These are phyloP conservation scores for Fistularia tabacaria DNA, from an alignment of 2,797 vertebrate species.

Conservation along the genomic window DNA sequence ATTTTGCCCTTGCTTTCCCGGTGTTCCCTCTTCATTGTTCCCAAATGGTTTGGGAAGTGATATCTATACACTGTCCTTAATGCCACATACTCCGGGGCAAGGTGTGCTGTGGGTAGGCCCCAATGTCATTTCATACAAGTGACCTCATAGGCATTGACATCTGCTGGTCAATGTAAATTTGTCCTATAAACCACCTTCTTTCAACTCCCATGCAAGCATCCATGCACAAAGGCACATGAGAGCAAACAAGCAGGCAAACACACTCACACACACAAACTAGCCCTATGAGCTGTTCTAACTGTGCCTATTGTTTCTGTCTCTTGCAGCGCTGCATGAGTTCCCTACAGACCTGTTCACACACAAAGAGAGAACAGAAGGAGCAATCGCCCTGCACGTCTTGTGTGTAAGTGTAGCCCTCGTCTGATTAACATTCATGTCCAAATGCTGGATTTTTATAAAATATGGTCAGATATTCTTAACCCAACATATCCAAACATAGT, in stretches of 20 bases:
- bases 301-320: conserved; percentile 42
- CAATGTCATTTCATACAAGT: not conserved
- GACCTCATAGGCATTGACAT: conserved; percentile 12
- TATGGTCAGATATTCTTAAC: too few species aligned
- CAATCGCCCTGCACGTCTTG: conserved; percentile 85
- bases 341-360: conserved; percentile 89
- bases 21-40: conserved; percentile 29
- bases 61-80: too few species aligned
- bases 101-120: too few species aligned
- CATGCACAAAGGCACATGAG: too few species aligned
- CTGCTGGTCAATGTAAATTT: conserved; percentile 7
- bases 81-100: too few species aligned
- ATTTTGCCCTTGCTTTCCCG: conserved; percentile 40
- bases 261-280: not conserved
- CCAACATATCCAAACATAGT: too few species aligned
- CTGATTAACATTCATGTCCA: not conserved
- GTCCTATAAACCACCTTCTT: not conserved
- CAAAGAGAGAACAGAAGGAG: conserved; percentile 84
- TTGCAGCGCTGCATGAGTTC: conserved; percentile 89
- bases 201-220: too few species aligned
- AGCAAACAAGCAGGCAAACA: not conserved
- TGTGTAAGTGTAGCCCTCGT: conserved; percentile 81
- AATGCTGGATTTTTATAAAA: too few species aligned
- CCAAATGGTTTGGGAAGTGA: not conserved
- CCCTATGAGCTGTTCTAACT: conserved; percentile 13